Base-by-base conservation (phyloP, 2,113 vertebrate species). In the Charina bottae region DNA sequence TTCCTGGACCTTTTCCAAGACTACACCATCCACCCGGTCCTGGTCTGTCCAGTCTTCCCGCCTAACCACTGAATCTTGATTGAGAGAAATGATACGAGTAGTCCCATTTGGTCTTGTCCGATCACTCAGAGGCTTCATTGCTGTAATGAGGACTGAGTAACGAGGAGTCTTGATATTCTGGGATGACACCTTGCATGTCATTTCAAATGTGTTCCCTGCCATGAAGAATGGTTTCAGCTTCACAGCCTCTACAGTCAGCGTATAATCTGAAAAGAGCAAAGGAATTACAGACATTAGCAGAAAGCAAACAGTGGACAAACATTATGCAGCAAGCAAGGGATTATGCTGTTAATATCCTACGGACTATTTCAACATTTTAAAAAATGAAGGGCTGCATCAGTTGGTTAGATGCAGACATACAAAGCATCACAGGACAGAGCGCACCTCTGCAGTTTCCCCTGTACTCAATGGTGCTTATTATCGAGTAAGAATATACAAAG, bases 181-280 rank as follows among this genome's bases (percentile, higher is more conserved):
- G 0, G 97, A 97, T 88, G 96, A 96, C 46, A 99, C 98, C 24
- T 96, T 96, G 96, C 99, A 99, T 4, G 97, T 98, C 99, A 99
- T 99, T 97, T 99, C 99, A 90, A 99, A 99, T 1, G 98, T 99
- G 21, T 98, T 98, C n/a, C 99, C 99, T 6, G 98, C 98, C 58
- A 97, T 98, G 0, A 98, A 98, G 87, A 98, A 98, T 0, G 98
- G 98, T 89, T 98, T 98, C 54, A 98, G 26, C 42, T 97, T 97
- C 58, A 97, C 97, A 0, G 99, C 99, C 94, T 97, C 97, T 95
- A 98, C 98, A 42, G 97, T 97, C 0, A 98, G 96, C 0, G 93
- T 94, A 10, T 97, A 97, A 96, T 98, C 98, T 98, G 96, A 92
- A 78, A 97, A 96, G 4, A 93, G 37, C 92, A 93, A 89, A 92